These are phyloP conservation scores for Diabrotica virgifera DNA, from an alignment of 1,140 invertebrate genomes.

Conservation along the genomic window DNA sequence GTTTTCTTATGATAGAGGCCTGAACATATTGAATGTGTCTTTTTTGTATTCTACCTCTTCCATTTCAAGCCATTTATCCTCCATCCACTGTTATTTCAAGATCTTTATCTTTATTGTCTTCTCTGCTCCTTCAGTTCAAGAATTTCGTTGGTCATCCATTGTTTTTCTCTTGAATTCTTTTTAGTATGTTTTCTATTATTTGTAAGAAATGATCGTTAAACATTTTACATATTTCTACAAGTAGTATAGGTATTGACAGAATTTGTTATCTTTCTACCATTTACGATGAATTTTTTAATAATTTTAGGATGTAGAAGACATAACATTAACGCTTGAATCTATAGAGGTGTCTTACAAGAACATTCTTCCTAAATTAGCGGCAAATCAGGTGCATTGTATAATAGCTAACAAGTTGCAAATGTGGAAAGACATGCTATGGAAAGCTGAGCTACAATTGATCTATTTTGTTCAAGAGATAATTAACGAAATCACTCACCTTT, in stretches of 20 bases:
- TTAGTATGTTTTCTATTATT: too few relatives aligned
- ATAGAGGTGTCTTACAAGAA: slow-evolving; percentile 24
- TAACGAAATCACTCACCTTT: slow-evolving; percentile 37
- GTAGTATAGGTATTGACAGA: neutral
- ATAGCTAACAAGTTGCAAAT: slow-evolving; percentile 32
- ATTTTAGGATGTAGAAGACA: slow-evolving; percentile 36
- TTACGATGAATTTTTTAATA: neutral
- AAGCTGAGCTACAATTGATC: slow-evolving; percentile 41
- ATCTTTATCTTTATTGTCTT: too few relatives aligned
- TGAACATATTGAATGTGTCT: too few relatives aligned
- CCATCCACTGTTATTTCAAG: too few relatives aligned
- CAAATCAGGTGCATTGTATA: slow-evolving; percentile 9
- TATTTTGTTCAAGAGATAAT: slow-evolving; percentile 42
- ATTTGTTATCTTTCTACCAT: neutral
- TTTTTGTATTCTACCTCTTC: too few relatives aligned
- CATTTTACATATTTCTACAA: too few relatives aligned
- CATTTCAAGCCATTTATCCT: too few relatives aligned
- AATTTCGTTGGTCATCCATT: too few relatives aligned
- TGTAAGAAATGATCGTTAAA: too few relatives aligned
- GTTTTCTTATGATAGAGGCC: too few relatives aligned
- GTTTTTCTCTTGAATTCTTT: too few relatives aligned
- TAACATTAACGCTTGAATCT: slow-evolving; percentile 23
- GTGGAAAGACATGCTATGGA: slow-evolving; percentile 38
- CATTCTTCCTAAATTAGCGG: slow-evolving; percentile 25
- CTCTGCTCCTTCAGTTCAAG: too few relatives aligned